Percentiles rank a stretch among this genome's conserved stretches.
phyloP scores from a whole-genome alignment of 2,113 vertebrate genomes.

The Crotalus tigris region DNA sequence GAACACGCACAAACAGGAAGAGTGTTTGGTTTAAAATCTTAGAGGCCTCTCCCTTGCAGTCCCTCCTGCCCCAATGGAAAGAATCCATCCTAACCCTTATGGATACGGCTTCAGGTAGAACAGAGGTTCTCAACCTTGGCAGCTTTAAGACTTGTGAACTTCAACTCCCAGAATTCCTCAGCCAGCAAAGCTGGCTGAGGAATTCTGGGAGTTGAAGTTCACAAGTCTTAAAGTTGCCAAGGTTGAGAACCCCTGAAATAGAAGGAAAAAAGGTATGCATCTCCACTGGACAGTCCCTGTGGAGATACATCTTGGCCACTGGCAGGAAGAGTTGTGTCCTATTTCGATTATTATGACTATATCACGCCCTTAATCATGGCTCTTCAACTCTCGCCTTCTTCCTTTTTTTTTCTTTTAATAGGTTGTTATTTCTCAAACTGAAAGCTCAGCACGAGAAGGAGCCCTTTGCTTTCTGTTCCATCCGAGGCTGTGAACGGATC shows the following conservation, averaged over 20 bases:
- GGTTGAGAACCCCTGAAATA: no score
- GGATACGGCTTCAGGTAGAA: not conserved
- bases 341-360: not conserved
- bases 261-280: not conserved
- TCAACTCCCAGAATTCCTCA: no score
- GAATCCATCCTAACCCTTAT: not conserved
- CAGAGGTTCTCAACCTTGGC: no score
- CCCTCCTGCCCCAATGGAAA: not conserved
- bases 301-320: not conserved
- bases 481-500: slow-evolving; percentile 89
- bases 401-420: slow-evolving; percentile 39
- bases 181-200: no score
- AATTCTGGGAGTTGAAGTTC: no score
- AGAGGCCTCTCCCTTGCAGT: not conserved
- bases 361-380: not conserved
- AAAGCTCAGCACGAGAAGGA: slow-evolving; percentile 86
- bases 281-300: not conserved
- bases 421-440: slow-evolving; percentile 89
- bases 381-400: not conserved
- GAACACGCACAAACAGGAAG: not conserved
- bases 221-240: no score
- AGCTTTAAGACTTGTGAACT: no score
- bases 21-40: not conserved
- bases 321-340: not conserved
- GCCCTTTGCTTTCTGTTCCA: slow-evolving; percentile 89